Evolutionary conservation across 1,140 invertebrate species (phyloP).

Genomic region (Ooceraea biroi): DNA sequence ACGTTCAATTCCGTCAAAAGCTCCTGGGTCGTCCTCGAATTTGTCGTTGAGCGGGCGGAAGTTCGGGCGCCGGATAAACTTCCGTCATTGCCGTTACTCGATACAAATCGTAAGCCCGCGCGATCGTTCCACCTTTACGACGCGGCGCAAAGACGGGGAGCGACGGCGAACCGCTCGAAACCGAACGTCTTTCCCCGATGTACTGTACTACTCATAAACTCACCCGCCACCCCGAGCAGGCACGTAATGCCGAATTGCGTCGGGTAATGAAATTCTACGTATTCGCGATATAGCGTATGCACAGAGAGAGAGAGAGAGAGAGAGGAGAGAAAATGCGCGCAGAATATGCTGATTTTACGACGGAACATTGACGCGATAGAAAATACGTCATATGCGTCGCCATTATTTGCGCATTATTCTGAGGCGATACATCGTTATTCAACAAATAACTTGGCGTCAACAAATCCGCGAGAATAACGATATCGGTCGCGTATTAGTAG

Average conservation of each 20-base stretch:
- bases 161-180: slow-evolving; percentile 12
- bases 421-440: slow-evolving; percentile 8
- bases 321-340: background rate
- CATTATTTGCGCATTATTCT: slow-evolving; percentile 18
- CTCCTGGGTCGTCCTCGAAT: background rate
- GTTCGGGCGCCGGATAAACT: slow-evolving; percentile 24
- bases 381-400: background rate
- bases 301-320: background rate
- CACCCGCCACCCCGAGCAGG: too few relatives aligned
- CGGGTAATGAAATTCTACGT: slow-evolving; percentile 54
- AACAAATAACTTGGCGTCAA: background rate
- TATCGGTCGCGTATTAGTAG: background rate
- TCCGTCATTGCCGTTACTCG: slow-evolving; percentile 7
- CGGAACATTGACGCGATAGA: background rate
- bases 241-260: slow-evolving; percentile 40
- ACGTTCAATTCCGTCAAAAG: slow-evolving; percentile 56
- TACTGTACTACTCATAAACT: slow-evolving; percentile 14
- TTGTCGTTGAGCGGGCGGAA: background rate
- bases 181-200: slow-evolving; percentile 4
- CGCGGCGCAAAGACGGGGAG: slow-evolving; percentile 37
- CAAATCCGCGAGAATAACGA: background rate
- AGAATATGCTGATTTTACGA: slow-evolving; percentile 36
- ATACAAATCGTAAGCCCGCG: slow-evolving; percentile 65
- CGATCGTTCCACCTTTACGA: slow-evolving; percentile 70
- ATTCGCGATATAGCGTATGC: background rate